phyloP scores from a whole-genome alignment of 92 coral and sea anemone genomes.

The Micromussa lordhowensis region DNA sequence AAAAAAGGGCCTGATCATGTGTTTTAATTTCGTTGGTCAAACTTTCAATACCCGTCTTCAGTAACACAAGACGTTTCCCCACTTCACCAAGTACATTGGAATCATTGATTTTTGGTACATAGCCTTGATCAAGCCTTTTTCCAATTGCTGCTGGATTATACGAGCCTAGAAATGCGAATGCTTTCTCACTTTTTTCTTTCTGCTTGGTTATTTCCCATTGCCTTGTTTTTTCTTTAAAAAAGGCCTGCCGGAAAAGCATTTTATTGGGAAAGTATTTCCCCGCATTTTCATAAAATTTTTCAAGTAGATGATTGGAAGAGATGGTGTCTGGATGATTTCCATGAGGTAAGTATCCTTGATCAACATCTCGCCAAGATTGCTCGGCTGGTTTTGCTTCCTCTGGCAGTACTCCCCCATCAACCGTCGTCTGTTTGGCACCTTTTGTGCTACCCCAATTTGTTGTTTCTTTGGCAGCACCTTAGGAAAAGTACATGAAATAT shows the following conservation, averaged over 20 bases:
- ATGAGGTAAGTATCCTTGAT: constrained; percentile 56
- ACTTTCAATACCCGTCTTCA: constrained; percentile 20
- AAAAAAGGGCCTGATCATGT: constrained; percentile 60
- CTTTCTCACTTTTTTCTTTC: constrained; percentile 47
- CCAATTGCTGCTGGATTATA: constrained; percentile 69
- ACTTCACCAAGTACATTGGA: constrained; percentile 43
- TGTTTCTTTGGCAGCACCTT: constrained; percentile 26
- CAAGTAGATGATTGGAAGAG: constrained; percentile 61
- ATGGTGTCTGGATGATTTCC: constrained; percentile 55
- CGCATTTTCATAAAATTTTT: constrained; percentile 47
- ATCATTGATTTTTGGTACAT: constrained; percentile 63
- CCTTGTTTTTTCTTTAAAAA: constrained; percentile 58
- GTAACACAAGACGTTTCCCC: constrained; percentile 33
- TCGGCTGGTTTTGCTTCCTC: constrained; percentile 16
- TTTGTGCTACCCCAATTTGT: constrained; percentile 22
- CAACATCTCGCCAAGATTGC: constrained; percentile 47
- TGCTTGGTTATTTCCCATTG: constrained; percentile 58
- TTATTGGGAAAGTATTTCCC: constrained; percentile 39
- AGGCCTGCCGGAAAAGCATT: constrained; percentile 50
- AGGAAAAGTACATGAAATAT: constrained; percentile 18
- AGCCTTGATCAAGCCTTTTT: constrained; percentile 45
- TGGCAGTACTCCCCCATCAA: constrained; percentile 17
- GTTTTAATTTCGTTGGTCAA: constrained; percentile 41
- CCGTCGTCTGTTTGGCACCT: constrained; percentile 12
- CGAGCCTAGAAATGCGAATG: constrained; percentile 48